Evolutionary conservation across 1,140 invertebrate species (phyloP), one percentile per base, ranked within the genome.

Genomic region (Caenorhabditis brenneri): DNA sequence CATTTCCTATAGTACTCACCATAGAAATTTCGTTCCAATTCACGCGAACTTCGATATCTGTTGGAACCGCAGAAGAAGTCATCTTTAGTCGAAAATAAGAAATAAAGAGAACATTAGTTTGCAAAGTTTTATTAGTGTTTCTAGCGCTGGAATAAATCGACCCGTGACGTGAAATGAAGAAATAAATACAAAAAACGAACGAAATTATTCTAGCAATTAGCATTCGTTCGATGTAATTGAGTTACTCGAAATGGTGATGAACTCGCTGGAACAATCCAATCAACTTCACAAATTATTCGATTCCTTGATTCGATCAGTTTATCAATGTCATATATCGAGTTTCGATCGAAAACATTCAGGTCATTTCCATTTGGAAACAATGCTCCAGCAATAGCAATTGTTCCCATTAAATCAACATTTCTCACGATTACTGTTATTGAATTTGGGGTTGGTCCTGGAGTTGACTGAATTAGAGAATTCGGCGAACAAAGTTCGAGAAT

Each of bases 401-500:
- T 74, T 42, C 65, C 65, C 65, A 74, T 74, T n/a, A 74, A 24
- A 46, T 74, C 65, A 12, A 74, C 65, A 29, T 74, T 74, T 42
- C 65, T 33, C n/a, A 74, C 36, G 22, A 74, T 74, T 39, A 74
- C 65, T 1, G 65, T 74, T 24, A 74, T 74, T 22, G 65, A 74
- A 24, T 74, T 74, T 3, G 65, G 65, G 9, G 65, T 74, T 10
- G 65, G 65, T 42, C 65, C 65, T 10, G 65, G 65, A 24, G 65
- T 74, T 9, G 65, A 74, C n/a, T 74, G 65, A 39, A 74, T 42
- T 10, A 74, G 15, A 24, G 65, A 10, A 15, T 74, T 74, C 2
- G 65, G 22, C 1, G 65, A 74, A n/a, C 65, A 74, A 2, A 74
- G n/a, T 42, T 74, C 65, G 19, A 74, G 36, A 46, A 74, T 74